phyloP scores from a whole-genome alignment of 2,797 vertebrate species.

The Pseudochirops corinnae region DNA sequence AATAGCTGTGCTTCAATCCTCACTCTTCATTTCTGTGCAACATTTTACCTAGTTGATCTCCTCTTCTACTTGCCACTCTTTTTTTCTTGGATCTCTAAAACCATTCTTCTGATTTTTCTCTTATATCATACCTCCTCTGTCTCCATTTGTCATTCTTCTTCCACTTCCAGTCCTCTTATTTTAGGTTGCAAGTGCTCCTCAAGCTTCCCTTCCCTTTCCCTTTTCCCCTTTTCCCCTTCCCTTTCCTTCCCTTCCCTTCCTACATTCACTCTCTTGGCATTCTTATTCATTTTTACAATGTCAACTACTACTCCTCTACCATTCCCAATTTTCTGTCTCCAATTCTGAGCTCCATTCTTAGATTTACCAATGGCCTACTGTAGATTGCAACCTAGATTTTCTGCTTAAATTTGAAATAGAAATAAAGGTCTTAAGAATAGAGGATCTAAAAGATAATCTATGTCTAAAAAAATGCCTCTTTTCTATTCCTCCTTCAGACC shows the following conservation, averaged over 20 bases:
- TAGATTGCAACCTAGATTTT: not conserved
- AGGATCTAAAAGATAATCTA: not conserved
- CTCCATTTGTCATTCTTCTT: not conserved
- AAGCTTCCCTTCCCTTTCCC: not conserved
- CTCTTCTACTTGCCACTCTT: not conserved
- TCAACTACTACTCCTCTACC: not conserved
- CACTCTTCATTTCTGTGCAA: not conserved
- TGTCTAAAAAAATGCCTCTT: not conserved
- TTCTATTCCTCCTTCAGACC: not conserved
- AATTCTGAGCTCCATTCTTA: not conserved
- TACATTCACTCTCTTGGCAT: not conserved
- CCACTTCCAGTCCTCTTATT: not conserved
- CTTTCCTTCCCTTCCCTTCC: not conserved
- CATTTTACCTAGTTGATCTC: not conserved
- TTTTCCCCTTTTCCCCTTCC: not conserved
- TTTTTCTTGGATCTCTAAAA: not conserved
- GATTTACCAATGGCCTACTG: not conserved
- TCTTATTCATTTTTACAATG: not conserved
- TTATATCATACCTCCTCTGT: not conserved
- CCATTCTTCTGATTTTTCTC: not conserved
- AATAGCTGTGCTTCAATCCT: not conserved
- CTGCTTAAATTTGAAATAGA: not conserved
- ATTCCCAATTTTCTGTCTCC: not conserved
- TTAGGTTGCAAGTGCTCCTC: not conserved
- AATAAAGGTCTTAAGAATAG: not conserved